phyloP scores from a whole-genome alignment of 2,113 vertebrate species.

The Chaetops frenatus region DNA sequence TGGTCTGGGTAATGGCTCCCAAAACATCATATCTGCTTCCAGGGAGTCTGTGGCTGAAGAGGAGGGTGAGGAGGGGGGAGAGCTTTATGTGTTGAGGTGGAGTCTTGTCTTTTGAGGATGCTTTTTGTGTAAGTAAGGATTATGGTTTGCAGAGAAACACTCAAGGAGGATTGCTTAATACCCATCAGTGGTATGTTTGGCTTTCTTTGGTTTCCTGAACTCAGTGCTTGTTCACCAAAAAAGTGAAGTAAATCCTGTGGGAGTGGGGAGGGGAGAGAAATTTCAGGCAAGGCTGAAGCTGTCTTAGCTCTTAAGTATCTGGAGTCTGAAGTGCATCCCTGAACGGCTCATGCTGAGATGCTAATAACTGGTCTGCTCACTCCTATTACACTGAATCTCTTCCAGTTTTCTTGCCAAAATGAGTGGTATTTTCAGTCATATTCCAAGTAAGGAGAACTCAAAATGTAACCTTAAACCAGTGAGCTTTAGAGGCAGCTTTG shows the following conservation, averaged over 20 bases:
- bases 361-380: background rate
- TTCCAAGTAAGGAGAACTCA: background rate
- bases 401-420: background rate
- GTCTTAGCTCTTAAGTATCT: background rate
- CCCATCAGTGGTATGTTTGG: background rate
- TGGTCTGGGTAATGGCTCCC: background rate
- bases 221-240: background rate
- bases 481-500: background rate
- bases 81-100: background rate
- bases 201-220: background rate
- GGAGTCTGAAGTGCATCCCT: background rate
- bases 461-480: conserved; percentile 16
- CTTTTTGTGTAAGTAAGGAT: background rate
- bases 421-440: background rate
- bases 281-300: background rate
- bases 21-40: background rate
- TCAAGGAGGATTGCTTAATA: background rate
- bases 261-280: background rate
- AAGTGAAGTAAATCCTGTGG: background rate
- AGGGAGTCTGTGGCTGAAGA: background rate
- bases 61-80: too few species aligned
- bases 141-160: background rate
- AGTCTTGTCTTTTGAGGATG: background rate
- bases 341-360: background rate
- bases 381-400: background rate